These are phyloP conservation scores for Trididemnum clinides DNA, from an alignment of 23 tunicate species.

Conservation along the genomic window DNA sequence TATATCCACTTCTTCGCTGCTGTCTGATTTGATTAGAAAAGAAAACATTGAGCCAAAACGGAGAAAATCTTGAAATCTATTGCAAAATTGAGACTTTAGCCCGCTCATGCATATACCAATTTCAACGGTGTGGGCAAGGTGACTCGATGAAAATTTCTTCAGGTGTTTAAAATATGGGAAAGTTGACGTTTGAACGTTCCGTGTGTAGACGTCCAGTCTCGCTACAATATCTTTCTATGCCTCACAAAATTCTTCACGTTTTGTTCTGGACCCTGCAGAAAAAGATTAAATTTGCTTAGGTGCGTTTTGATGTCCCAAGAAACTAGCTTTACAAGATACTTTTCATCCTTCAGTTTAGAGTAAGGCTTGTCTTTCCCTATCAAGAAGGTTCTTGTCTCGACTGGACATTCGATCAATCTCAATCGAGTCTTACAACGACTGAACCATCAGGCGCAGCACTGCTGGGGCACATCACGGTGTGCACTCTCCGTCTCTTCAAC, in stretches of 20 bases:
- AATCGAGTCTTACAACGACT: constrained; percentile 40
- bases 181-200: constrained; percentile 48
- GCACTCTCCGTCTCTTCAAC: constrained; percentile 44
- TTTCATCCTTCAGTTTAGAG: constrained; percentile 50
- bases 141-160: constrained; percentile 12
- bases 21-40: constrained; percentile 43
- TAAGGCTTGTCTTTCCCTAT: constrained; percentile 37
- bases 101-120: constrained; percentile 31
- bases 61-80: constrained; percentile 27
- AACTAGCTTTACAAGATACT: constrained; percentile 34
- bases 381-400: too few relatives aligned
- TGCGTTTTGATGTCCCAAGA: constrained; percentile 40
- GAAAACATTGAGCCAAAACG: constrained; percentile 45
- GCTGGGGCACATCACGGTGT: constrained; percentile 36
- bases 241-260: constrained; percentile 20
- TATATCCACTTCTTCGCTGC: constrained; percentile 42
- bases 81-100: too few relatives aligned
- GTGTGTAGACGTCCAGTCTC: constrained; percentile 48
- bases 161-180: constrained; percentile 44
- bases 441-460: background rate
- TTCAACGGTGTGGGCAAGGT: constrained; percentile 20
- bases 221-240: constrained; percentile 37
- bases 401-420: constrained; percentile 38
- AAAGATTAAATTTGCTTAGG: constrained; percentile 44
- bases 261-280: constrained; percentile 50